Evolutionary conservation across 2,113 vertebrate species (phyloP).

Genomic region (Pseudopipra pipra): DNA sequence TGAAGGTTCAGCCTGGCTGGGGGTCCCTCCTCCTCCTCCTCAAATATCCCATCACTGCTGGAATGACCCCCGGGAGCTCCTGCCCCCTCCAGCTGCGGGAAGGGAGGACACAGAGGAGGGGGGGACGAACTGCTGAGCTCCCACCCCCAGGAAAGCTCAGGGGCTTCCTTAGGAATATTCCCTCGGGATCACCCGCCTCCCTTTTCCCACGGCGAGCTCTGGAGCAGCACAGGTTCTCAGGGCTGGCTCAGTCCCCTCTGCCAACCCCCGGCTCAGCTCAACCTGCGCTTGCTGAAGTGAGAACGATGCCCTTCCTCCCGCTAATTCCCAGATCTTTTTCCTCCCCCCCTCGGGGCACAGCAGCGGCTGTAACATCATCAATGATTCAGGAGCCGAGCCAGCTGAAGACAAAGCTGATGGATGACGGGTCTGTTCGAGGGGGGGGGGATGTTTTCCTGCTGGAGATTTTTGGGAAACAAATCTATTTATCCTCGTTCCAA

Average conservation of each 20-base stretch:
- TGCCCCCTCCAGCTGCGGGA: background rate
- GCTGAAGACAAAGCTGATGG: conserved; percentile 18
- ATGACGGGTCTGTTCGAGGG: background rate
- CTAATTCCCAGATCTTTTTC: background rate
- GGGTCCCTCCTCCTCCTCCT: background rate
- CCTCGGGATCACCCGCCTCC: background rate
- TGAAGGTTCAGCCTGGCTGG: background rate
- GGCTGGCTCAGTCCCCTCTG: background rate
- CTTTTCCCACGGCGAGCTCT: background rate
- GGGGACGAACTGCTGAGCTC: background rate
- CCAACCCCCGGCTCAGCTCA: background rate
- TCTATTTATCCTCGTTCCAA: background rate
- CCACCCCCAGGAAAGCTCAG: background rate
- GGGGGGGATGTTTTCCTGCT: background rate
- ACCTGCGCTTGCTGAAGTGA: background rate
- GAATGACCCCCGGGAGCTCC: background rate
- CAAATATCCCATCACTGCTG: background rate
- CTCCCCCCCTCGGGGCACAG: background rate
- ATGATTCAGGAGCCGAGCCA: background rate
- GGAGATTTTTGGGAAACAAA: conserved; percentile 34
- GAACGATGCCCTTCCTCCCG: background rate
- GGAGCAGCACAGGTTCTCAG: background rate
- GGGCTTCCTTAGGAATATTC: background rate
- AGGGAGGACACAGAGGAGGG: background rate
- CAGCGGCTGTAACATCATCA: background rate